Percentiles rank a stretch among this genome's conserved stretches.
Evolutionary conservation across 2,797 vertebrate species (phyloP).

Genomic region (Synaphobranchus kaupii): DNA sequence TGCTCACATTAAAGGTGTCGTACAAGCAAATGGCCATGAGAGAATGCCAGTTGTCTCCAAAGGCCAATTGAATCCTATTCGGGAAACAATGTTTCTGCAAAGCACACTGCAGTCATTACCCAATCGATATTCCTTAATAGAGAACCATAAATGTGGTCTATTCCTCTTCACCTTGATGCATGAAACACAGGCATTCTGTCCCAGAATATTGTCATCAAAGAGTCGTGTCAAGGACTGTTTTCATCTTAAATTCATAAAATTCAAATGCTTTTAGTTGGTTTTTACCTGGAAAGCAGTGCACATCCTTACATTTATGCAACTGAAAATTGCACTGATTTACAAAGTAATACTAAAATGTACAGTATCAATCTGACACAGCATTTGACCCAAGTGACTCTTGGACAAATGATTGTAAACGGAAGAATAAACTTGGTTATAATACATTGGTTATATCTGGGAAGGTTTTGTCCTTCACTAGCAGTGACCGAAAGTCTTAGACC

Average conservation of each 20-base stretch:
- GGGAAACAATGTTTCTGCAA: conserved; percentile 17
- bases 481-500: too few species aligned
- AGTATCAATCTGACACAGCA: too few species aligned
- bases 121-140: conserved; percentile 34
- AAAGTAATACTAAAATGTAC: too few species aligned
- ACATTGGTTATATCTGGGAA: too few species aligned
- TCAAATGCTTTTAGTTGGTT: background rate
- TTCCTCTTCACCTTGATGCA: conserved; percentile 14
- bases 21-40: conserved; percentile 5
- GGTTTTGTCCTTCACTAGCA: too few species aligned
- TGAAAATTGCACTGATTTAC: too few species aligned
- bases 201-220: background rate
- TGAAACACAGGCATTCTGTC: background rate
- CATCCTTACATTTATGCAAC: background rate
- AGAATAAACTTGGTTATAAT: too few species aligned
- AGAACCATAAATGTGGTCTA: conserved; percentile 5
- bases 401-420: too few species aligned
- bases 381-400: too few species aligned
- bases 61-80: conserved; percentile 21
- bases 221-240: background rate
- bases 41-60: background rate
- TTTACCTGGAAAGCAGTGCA: background rate
- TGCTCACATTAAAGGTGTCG: conserved; percentile 1
- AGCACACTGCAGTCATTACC: conserved; percentile 18
- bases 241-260: background rate